A percentile compares a stretch with the other conserved stretches of the same genome.
Evolutionary conservation across 2,797 vertebrate species (phyloP).

Genomic region (Girardinus metallicus): DNA sequence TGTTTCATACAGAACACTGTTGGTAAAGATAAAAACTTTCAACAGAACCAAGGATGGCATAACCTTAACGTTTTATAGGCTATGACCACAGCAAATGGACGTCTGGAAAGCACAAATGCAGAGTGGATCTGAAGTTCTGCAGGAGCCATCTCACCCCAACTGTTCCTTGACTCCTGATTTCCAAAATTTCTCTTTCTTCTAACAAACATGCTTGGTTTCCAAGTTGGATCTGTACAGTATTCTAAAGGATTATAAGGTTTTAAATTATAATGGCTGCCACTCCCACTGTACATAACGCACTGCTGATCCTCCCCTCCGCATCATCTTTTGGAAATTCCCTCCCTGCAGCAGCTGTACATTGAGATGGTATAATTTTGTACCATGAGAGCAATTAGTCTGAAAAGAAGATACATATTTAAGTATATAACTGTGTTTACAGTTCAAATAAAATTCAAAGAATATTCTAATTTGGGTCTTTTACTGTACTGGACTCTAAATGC

Average conservation of each 20-base stretch:
- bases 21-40: background rate
- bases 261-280: background rate
- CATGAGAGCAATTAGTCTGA: background rate
- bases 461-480: background rate
- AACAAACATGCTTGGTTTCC: background rate
- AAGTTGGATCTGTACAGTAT: background rate
- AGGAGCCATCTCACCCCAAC: background rate
- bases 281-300: background rate
- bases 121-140: background rate
- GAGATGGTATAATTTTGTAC: background rate
- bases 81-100: background rate
- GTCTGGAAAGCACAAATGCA: background rate
- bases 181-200: background rate
- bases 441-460: background rate
- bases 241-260: slow-evolving; percentile 1
- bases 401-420: background rate
- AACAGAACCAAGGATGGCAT: background rate
- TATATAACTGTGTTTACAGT: background rate
- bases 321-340: background rate
- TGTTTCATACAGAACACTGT: background rate
- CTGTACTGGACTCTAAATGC: background rate
- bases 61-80: background rate
- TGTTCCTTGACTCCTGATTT: background rate
- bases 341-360: background rate
- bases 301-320: background rate